Evolutionary conservation across 1,140 invertebrate genomes (phyloP), one percentile per base, ranked within the genome.

Genomic region (Caenorhabditis tropicalis): DNA sequence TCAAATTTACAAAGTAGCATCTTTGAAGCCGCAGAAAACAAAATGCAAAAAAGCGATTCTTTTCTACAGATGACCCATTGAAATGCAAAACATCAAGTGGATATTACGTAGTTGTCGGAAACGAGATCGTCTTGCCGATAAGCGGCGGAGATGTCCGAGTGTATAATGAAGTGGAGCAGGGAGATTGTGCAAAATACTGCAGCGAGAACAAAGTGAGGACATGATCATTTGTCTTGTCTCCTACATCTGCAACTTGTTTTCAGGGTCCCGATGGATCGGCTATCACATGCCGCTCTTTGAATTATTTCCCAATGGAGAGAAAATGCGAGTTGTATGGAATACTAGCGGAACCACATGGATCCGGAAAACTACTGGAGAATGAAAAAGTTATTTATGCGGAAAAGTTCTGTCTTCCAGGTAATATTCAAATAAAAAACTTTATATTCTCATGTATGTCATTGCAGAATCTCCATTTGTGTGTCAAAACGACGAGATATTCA

Each of bases 101-200:
- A 49, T 84, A 84, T 58, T 84, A 84, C 65, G 83, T 84, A 5
- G 83, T 84, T 43, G 36, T 84, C 24, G 83, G 83, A 56, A 84
- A 65, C 29, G 83, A 84, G 48, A 84, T 84, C 51, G 65, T 74
- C 24, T 74, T 74, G 65, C 65, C 70, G 49, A 56, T 56, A 84
- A 84, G 48, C 39, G 31, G 79, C 70, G 39, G 83, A 24, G 24
- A 81, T 49, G 79, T 80, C n/a, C 70, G 24, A 31, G 48, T 80
- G 33, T 80, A 74, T 36, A 51, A 81, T 29, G 51, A 84, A 74
- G 58, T 84, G 33, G 79, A 84, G 65, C 83, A 84, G 31, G 83
- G 83, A 84, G 83, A 84, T 80, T 84, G 83, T 65, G 83, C 83
- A 36, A 49, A 70, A 15, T 80, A 74, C 9, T 84, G 83, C 79